phyloP scores from a whole-genome alignment of 2,113 vertebrate genomes.

The Uria aalge region DNA sequence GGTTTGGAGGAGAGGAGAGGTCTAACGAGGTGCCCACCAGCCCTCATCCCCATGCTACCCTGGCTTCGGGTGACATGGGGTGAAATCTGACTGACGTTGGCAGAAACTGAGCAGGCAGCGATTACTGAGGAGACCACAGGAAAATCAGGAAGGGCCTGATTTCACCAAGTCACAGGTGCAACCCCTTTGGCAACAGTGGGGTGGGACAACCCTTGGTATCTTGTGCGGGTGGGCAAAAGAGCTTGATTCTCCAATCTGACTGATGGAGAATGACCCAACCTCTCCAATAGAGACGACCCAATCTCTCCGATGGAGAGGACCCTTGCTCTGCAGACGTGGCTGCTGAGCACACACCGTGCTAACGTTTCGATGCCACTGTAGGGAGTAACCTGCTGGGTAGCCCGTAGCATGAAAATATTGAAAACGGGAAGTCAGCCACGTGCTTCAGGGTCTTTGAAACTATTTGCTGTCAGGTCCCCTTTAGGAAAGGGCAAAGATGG shows the following conservation, averaged over 20 bases:
- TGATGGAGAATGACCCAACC: not conserved
- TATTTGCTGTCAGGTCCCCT: not conserved
- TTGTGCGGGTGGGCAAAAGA: not conserved
- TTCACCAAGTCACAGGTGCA: not conserved
- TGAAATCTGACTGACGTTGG: not conserved
- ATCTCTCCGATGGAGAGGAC: not conserved
- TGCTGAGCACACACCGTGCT: not conserved
- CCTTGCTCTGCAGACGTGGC: not conserved
- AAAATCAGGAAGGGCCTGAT: not conserved
- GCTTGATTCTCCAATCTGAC: not conserved
- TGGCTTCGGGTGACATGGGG: rapidly evolving
- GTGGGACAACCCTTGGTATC: not conserved
- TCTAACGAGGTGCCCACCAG: not conserved
- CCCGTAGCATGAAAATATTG: not conserved
- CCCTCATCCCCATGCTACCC: no score
- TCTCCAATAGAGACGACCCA: not conserved
- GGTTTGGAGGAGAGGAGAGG: not conserved
- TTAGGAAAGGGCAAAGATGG: not conserved
- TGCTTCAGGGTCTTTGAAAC: not conserved
- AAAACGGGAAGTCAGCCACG: not conserved
- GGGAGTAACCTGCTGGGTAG: not conserved
- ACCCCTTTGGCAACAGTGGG: not conserved
- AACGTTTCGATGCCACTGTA: not conserved
- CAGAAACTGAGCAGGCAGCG: not conserved
- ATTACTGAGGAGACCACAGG: not conserved